These are phyloP conservation scores for Sericinus montela DNA, from an alignment of 2,888 invertebrate species.

Conservation along the genomic window DNA sequence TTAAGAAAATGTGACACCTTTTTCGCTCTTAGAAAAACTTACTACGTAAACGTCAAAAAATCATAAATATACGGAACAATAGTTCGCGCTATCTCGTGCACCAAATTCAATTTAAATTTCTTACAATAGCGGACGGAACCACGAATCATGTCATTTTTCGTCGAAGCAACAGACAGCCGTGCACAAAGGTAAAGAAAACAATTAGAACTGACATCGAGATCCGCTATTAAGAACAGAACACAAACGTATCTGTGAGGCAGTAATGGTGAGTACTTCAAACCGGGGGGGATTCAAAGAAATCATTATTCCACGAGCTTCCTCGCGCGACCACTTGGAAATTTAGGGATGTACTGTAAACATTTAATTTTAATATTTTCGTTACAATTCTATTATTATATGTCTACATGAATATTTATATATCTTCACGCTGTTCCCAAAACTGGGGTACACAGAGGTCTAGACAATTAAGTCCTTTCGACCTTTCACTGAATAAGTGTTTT, in stretches of 20 bases:
- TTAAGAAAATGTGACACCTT: too few species aligned
- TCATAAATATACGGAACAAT: neutral
- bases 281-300: slow-evolving; percentile 73
- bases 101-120: neutral
- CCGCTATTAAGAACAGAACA: slow-evolving; percentile 69
- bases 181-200: slow-evolving; percentile 71
- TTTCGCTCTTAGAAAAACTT: too few species aligned
- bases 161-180: slow-evolving; percentile 14
- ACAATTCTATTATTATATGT: too few species aligned
- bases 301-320: slow-evolving; percentile 75
- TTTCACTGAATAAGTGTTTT: too few species aligned
- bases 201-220: slow-evolving; percentile 65
- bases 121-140: neutral
- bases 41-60: too few species aligned
- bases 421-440: too few species aligned
- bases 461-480: too few species aligned
- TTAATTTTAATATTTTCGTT: too few species aligned
- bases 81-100: neutral
- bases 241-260: slow-evolving; percentile 66
- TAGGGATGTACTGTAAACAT: slow-evolving; percentile 33
- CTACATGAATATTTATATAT: too few species aligned
- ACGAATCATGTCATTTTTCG: slow-evolving; percentile 5
- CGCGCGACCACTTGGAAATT: slow-evolving; percentile 73
- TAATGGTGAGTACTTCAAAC: slow-evolving; percentile 74
- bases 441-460: too few species aligned